A percentile compares a stretch with the other conserved stretches of the same genome.
Conservation (phyloP, 2,888 invertebrate genomes). For the Crematogaster levior region DNA sequence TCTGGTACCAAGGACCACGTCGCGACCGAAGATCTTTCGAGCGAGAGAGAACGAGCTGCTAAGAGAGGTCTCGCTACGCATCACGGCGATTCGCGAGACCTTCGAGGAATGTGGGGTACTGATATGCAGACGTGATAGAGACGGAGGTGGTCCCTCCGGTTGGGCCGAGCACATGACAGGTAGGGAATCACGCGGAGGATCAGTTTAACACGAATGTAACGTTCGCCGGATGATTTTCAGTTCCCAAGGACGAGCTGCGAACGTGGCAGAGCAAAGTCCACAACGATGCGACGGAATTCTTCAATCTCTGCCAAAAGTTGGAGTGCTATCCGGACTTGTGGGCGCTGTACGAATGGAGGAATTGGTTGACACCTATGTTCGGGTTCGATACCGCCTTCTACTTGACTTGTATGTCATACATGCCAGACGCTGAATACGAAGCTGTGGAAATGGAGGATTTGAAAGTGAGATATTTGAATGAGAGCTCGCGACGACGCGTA, state of each 20-base stretch:
- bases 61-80: slow-evolving; percentile 91
- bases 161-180: slow-evolving; percentile 72
- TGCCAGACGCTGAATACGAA: slow-evolving; percentile 87
- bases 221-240: slow-evolving; percentile 83
- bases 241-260: slow-evolving; percentile 70
- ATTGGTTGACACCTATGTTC: slow-evolving; percentile 91
- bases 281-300: slow-evolving; percentile 89
- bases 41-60: slow-evolving; percentile 73
- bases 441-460: slow-evolving; percentile 88
- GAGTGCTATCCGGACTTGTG: slow-evolving; percentile 93
- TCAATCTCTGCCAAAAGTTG: slow-evolving; percentile 89
- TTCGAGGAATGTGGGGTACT: slow-evolving; percentile 96
- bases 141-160: slow-evolving; percentile 74
- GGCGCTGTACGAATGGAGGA: slow-evolving; percentile 93
- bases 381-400: slow-evolving; percentile 90
- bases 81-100: slow-evolving; percentile 95
- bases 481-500: too few relatives aligned
- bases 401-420: slow-evolving; percentile 87
- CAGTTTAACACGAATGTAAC: slow-evolving; percentile 86
- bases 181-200: slow-evolving; percentile 29
- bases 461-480: slow-evolving; percentile 85
- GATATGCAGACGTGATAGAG: slow-evolving; percentile 87
- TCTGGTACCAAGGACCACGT: slow-evolving; percentile 63
- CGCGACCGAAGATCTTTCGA: slow-evolving; percentile 77
- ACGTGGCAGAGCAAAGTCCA: slow-evolving; percentile 86